Evolutionary conservation across 1,140 invertebrate species (phyloP).

Genomic region (Drosophila parvula): DNA sequence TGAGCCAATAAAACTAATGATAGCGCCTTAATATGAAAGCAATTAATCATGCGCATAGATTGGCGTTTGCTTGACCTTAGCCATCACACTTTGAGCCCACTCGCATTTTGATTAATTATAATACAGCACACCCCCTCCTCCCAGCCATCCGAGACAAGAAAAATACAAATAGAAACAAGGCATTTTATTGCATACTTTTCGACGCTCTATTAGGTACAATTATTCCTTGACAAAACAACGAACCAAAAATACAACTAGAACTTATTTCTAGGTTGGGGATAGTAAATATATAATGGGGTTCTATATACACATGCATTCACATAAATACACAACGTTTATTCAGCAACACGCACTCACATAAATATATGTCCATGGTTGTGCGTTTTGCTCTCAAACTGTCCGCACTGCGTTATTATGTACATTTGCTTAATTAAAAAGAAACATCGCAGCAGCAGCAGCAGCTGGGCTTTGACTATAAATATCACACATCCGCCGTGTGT

Average conservation of each 20-base stretch:
- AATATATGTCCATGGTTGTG: constrained; percentile 9
- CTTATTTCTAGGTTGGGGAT: constrained; percentile 15
- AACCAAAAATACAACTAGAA: constrained; percentile 9
- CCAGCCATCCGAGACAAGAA: constrained; percentile 5
- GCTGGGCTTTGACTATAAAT: constrained; percentile 61
- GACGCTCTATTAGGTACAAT: constrained; percentile 63
- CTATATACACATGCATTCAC: constrained; percentile 34
- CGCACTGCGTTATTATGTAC: constrained; percentile 47
- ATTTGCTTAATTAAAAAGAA: constrained; percentile 74
- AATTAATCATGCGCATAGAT: constrained; percentile 44
- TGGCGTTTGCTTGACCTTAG: constrained; percentile 42
- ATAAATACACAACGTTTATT: constrained; percentile 39
- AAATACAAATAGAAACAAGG: constrained; percentile 17
- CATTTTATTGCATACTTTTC: constrained; percentile 62
- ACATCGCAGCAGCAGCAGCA: constrained; percentile 24
- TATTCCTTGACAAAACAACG: constrained; percentile 21
- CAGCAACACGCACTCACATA: constrained; percentile 33
- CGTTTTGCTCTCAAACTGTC: background rate
- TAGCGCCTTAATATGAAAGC: constrained; percentile 12
- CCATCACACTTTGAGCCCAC: constrained; percentile 28
- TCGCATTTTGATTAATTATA: constrained; percentile 61
- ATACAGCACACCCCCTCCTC: too few relatives aligned
- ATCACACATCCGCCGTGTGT: constrained; percentile 70
- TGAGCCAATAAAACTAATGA: constrained; percentile 23
- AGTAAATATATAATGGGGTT: constrained; percentile 34